Evolutionary conservation across 1,140 invertebrate genomes (phyloP).

Genomic region (Drosophila takahashii): DNA sequence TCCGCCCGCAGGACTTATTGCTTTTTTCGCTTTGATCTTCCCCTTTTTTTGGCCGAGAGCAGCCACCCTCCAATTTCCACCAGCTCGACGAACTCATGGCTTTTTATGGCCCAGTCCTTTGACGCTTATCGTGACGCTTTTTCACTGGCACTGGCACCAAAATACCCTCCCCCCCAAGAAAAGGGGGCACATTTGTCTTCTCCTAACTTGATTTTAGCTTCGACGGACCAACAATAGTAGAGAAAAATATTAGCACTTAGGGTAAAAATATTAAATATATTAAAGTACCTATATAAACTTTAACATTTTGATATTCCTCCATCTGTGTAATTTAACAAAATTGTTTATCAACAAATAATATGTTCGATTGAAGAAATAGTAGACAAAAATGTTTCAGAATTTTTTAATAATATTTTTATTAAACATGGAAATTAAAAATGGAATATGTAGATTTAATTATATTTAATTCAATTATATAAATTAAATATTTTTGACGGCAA

Average conservation of each 20-base stretch:
- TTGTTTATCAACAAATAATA: too few species aligned
- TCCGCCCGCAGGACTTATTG: slow-evolving; percentile 74
- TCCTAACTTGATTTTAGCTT: slow-evolving; percentile 60
- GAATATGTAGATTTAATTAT: too few species aligned
- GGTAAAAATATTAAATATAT: neutral
- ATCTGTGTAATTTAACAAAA: too few species aligned
- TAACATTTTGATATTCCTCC: too few species aligned
- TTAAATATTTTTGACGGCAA: neutral
- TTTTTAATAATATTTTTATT: too few species aligned
- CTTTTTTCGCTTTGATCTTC: slow-evolving; percentile 75
- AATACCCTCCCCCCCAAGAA: neutral
- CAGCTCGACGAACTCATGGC: slow-evolving; percentile 8
- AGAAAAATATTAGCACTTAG: neutral
- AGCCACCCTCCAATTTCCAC: neutral
- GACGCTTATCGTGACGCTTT: slow-evolving; percentile 66
- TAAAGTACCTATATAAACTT: too few species aligned
- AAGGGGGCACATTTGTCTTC: slow-evolving; percentile 54
- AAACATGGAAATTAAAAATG: too few species aligned
- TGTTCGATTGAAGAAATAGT: too few species aligned
- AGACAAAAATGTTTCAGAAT: too few species aligned
- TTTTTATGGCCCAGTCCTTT: slow-evolving; percentile 68
- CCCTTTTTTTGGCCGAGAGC: slow-evolving; percentile 22
- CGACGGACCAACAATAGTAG: neutral
- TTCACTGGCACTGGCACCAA: slow-evolving; percentile 23
- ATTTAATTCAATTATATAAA: neutral